Percentiles rank a stretch among this genome's conserved stretches.
Conservation (phyloP, 2,888 invertebrate species). For the Acanthosepion lycidas region DNA sequence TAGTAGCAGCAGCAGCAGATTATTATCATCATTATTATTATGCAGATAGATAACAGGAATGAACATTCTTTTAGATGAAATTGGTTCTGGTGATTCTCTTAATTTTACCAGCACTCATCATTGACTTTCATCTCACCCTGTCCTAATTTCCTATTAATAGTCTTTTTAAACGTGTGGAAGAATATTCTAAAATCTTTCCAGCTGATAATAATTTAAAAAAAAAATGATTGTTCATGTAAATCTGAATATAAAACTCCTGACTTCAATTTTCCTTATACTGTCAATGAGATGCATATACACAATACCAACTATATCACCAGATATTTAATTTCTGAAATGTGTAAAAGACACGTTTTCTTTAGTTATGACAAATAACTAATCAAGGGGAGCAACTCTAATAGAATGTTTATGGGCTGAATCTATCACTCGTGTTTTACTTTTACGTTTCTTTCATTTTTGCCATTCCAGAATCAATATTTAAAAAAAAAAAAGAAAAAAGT, state of each 20-base stretch:
- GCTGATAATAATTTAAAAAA: neutral
- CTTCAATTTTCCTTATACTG: neutral
- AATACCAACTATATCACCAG: neutral
- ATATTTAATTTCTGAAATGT: neutral
- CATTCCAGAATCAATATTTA: neutral
- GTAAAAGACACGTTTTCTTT: neutral
- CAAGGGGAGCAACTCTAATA: neutral
- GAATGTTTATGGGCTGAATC: neutral
- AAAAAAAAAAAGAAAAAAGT: neutral
- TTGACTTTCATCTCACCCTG: too few relatives aligned
- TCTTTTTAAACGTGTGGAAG: too few relatives aligned
- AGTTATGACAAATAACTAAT: neutral
- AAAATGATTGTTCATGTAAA: neutral
- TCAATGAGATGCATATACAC: neutral
- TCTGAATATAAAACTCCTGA: neutral
- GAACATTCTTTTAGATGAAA: too few relatives aligned
- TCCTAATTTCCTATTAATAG: too few relatives aligned
- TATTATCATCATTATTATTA: too few relatives aligned
- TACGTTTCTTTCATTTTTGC: too few relatives aligned
- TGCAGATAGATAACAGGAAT: too few relatives aligned
- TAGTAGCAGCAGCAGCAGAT: too few relatives aligned
- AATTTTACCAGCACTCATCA: too few relatives aligned
- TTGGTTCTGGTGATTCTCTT: too few relatives aligned
- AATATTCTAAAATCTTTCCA: too few relatives aligned
- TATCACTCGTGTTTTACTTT: neutral